Evolutionary conservation across 2,113 vertebrate species (phyloP).

Genomic region (Isichthys henryi): DNA sequence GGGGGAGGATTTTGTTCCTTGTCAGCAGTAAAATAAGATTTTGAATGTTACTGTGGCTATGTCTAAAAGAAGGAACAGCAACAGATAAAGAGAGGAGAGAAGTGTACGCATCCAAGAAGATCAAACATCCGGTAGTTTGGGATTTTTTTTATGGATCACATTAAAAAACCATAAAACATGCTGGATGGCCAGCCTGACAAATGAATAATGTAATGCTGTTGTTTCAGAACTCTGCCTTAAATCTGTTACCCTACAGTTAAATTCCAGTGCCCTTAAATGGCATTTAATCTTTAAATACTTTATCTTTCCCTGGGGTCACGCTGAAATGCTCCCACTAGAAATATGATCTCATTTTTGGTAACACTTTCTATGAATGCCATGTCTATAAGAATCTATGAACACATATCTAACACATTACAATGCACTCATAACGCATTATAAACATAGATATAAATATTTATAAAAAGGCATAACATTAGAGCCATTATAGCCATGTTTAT

Average conservation of each 20-base stretch:
- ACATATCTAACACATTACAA: no score
- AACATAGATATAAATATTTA: no score
- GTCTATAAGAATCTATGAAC: no score
- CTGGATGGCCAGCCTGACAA: neutral
- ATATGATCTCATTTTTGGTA: neutral
- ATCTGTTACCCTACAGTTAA: neutral
- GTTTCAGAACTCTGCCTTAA: neutral
- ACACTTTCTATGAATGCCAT: no score
- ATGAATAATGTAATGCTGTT: neutral
- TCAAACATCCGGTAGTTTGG: neutral
- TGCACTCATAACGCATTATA: no score
- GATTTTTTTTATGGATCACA: neutral
- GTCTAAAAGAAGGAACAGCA: conserved; percentile 5
- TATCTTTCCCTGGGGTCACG: neutral
- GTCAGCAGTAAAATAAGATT: neutral
- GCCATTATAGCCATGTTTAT: no score
- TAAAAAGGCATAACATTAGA: no score
- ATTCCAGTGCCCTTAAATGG: neutral
- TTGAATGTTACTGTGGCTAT: neutral
- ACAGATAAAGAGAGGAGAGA: neutral
- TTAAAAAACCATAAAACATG: neutral
- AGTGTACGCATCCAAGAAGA: neutral
- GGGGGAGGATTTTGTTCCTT: neutral
- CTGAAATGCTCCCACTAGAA: neutral
- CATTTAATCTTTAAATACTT: neutral